Conservation (phyloP, 1,140 invertebrate species). For the Hycleus phaleratus region DNA sequence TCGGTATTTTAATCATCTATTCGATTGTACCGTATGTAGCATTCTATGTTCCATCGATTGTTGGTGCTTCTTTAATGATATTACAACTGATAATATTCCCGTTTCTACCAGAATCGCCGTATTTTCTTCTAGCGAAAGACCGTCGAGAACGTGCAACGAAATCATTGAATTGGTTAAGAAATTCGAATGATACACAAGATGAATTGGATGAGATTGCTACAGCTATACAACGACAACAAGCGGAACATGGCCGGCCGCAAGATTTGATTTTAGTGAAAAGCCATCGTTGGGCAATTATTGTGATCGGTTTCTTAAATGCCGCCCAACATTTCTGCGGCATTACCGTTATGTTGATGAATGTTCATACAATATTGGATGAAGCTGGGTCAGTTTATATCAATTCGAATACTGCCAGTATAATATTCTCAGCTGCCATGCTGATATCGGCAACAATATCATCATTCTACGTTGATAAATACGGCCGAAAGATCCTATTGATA, state of each 20-base stretch:
- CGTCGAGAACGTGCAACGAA: constrained; percentile 42
- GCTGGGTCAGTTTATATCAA: constrained; percentile 30
- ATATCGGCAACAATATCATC: constrained; percentile 31
- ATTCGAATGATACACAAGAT: constrained; percentile 38
- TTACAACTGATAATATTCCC: constrained; percentile 21
- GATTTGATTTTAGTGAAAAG: constrained; percentile 28
- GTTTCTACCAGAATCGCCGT: constrained; percentile 31
- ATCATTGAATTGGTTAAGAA: constrained; percentile 46
- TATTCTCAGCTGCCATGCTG: constrained; percentile 34
- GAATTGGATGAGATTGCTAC: constrained; percentile 42
- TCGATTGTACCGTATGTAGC: constrained; percentile 35
- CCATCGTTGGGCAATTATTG: constrained; percentile 30
- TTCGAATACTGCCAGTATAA: constrained; percentile 29
- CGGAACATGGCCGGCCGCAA: constrained; percentile 30
- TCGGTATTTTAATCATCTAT: constrained; percentile 32
- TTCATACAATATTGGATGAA: constrained; percentile 44
- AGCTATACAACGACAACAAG: constrained; percentile 28
- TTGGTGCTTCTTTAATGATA: constrained; percentile 23
- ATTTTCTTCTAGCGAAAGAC: constrained; percentile 29
- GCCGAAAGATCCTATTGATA: constrained; percentile 42
- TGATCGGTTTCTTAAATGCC: constrained; percentile 45
- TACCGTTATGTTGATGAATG: constrained; percentile 51
- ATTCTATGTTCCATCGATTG: constrained; percentile 18
- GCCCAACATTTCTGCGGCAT: constrained; percentile 48
- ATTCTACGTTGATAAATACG: constrained; percentile 39